These are phyloP conservation scores for Acanthurus leucopareius DNA, from an alignment of 2,797 vertebrate species.

Conservation along the genomic window DNA sequence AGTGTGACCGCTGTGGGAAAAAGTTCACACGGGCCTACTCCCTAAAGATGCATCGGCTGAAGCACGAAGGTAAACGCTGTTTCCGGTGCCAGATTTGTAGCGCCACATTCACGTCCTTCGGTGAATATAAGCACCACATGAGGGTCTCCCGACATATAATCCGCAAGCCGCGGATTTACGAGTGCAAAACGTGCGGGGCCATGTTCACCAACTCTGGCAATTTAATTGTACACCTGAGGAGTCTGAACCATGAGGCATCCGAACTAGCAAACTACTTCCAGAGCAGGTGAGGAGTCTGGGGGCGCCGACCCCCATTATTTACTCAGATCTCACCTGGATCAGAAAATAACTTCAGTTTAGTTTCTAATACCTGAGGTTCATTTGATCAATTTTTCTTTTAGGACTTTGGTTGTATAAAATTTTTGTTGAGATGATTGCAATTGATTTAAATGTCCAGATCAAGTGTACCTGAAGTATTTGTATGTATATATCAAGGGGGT, in stretches of 20 bases:
- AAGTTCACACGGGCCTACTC: slow-evolving; percentile 99
- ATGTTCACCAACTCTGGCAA: slow-evolving; percentile 99
- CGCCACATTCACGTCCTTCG: slow-evolving; percentile 99
- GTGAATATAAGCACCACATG: slow-evolving; percentile 99
- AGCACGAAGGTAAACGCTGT: slow-evolving; percentile 99
- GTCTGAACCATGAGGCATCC: slow-evolving; percentile 99
- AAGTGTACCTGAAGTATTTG: slow-evolving; percentile 52
- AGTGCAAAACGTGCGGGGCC: slow-evolving; percentile 99
- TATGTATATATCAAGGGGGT: slow-evolving; percentile 28
- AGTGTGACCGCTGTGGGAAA: slow-evolving; percentile 99
- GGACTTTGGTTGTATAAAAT: slow-evolving; percentile 53
- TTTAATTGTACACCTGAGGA: slow-evolving; percentile 99
- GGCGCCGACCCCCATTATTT: slow-evolving; percentile 75
- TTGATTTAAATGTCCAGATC: slow-evolving; percentile 50
- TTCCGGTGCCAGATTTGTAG: slow-evolving; percentile 99
- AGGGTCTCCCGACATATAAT: slow-evolving; percentile 99
- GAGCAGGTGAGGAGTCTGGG: slow-evolving; percentile 99
- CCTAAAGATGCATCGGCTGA: slow-evolving; percentile 99
- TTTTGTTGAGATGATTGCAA: slow-evolving; percentile 45
- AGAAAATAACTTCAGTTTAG: slow-evolving; percentile 56
- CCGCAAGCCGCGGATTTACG: slow-evolving; percentile 99
- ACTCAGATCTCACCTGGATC: slow-evolving; percentile 80
- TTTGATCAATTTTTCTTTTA: slow-evolving; percentile 43
- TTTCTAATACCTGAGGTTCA: slow-evolving; percentile 62
- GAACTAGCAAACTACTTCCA: slow-evolving; percentile 99